Conservation (phyloP, 2,113 vertebrate genomes). For the Odontophorus gujanensis region DNA sequence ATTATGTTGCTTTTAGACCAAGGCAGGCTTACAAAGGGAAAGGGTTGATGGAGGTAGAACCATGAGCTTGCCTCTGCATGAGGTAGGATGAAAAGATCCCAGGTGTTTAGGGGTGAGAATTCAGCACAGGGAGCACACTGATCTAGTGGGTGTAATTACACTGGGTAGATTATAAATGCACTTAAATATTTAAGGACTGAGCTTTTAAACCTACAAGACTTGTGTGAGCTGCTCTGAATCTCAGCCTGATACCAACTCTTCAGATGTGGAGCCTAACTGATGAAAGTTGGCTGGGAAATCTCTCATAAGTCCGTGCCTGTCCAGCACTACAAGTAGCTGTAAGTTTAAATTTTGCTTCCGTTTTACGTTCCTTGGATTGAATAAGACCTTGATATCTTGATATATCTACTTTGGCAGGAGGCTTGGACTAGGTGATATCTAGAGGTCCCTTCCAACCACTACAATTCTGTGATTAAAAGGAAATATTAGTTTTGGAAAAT, state of each 20-base stretch:
- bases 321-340: neutral
- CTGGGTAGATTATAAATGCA: neutral
- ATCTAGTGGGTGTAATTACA: neutral
- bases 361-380: neutral
- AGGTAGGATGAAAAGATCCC: neutral
- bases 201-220: fast-evolving
- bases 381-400: neutral
- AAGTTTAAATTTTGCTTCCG: neutral
- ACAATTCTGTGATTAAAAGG: neutral
- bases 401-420: neutral
- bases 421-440: no score
- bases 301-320: neutral
- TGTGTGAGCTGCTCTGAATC: neutral
- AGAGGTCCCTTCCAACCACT: no score
- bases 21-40: neutral
- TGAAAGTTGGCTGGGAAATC: neutral
- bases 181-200: neutral
- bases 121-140: neutral
- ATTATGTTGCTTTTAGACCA: neutral
- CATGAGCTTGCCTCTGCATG: fast-evolving
- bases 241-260: neutral
- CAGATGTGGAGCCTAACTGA: neutral
- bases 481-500: neutral
- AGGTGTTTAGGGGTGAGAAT: fast-evolving
- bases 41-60: neutral